phyloP scores from a whole-genome alignment of 2,113 vertebrate species.

The Chaetura pelagica region DNA sequence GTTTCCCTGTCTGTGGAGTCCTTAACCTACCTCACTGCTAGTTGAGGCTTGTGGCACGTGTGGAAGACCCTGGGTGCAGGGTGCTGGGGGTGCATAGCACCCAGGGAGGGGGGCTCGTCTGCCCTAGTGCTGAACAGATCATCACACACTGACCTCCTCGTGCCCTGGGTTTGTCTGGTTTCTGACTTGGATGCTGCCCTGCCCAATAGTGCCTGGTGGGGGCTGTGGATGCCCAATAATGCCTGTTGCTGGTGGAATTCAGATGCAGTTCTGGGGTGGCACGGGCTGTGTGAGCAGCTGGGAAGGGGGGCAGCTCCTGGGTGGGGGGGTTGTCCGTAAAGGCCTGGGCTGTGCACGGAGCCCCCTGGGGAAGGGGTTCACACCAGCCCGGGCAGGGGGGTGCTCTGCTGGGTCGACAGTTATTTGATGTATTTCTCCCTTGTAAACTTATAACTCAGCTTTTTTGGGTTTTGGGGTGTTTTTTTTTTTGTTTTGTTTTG shows the following conservation, averaged over 20 bases:
- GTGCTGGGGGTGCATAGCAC: not conserved
- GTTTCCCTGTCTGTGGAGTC: conserved; percentile 1
- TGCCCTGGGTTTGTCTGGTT: not conserved
- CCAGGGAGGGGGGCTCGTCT: not conserved
- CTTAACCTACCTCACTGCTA: conserved; percentile 43
- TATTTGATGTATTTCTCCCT: not conserved
- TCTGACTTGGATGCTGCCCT: not conserved
- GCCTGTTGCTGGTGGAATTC: fast-evolving
- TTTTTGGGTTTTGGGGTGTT: too few relatives aligned
- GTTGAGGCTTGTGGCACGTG: not conserved
- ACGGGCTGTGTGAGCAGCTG: not conserved
- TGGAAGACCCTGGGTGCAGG: not conserved
- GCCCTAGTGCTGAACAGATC: not conserved
- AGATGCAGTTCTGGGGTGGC: not conserved
- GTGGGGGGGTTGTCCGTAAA: not conserved
- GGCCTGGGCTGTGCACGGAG: not conserved
- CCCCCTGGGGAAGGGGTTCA: not conserved
- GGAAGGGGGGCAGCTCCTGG: too few relatives aligned
- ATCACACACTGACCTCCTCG: not conserved
- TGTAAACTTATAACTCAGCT: conserved; percentile 25
- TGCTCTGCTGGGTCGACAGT: conserved; percentile 6
- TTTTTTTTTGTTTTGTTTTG: too few relatives aligned
- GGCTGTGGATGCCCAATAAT: too few relatives aligned
- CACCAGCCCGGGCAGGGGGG: not conserved
- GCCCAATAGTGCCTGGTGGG: not conserved